phyloP scores from a whole-genome alignment of 2,888 invertebrate species.

The Blera fallax region DNA sequence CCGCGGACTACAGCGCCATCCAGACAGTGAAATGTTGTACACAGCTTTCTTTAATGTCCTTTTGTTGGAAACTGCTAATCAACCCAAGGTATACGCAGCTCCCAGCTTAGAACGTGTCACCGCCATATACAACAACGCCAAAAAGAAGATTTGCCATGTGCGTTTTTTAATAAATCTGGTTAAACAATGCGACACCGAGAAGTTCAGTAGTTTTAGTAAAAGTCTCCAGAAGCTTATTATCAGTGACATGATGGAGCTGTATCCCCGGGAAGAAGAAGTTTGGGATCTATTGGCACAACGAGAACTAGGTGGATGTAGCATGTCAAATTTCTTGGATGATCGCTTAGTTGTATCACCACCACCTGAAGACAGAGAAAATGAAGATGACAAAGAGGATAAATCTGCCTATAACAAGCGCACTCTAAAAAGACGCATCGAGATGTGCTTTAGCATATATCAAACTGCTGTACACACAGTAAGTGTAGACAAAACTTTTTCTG shows the following conservation, averaged over 20 bases:
- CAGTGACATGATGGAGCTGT: conserved; percentile 82
- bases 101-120: conserved; percentile 83
- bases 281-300: conserved; percentile 85
- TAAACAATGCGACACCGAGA: conserved; percentile 81
- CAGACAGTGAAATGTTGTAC: conserved; percentile 86
- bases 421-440: conserved; percentile 81
- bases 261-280: conserved; percentile 83
- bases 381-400: neutral
- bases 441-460: conserved; percentile 83
- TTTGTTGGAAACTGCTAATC: conserved; percentile 76
- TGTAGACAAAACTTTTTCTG: neutral
- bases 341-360: neutral
- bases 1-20: conserved; percentile 89
- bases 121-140: conserved; percentile 85
- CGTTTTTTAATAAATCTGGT: conserved; percentile 85
- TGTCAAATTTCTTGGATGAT: conserved; percentile 74
- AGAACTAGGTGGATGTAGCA: conserved; percentile 83
- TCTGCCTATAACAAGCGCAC: conserved; percentile 74
- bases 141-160: conserved; percentile 83
- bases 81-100: conserved; percentile 75
- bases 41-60: conserved; percentile 85
- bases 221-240: conserved; percentile 84
- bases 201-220: conserved; percentile 84
- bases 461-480: conserved; percentile 81
- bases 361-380: conserved; percentile 2